Percentiles rank a stretch among this genome's conserved stretches.
These are phyloP conservation scores for Adrianichthys oophorus DNA, from an alignment of 2,797 vertebrate genomes.

Conservation along the genomic window DNA sequence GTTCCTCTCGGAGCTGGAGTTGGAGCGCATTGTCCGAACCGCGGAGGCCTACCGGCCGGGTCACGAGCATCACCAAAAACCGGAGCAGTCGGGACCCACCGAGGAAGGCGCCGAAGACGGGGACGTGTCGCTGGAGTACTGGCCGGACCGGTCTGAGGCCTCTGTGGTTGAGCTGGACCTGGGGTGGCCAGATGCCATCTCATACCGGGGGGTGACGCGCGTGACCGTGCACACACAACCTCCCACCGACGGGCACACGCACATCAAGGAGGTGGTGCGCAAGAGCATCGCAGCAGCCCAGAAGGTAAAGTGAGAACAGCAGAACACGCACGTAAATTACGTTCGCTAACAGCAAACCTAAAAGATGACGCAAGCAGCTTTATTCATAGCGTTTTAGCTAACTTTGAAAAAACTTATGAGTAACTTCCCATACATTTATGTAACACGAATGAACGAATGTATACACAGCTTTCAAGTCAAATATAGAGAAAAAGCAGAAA, in stretches of 20 bases:
- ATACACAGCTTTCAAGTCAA: too few species aligned
- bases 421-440: too few species aligned
- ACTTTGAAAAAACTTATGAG: too few species aligned
- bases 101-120: slow-evolving; percentile 63
- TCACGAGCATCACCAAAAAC: slow-evolving; percentile 69
- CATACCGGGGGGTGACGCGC: slow-evolving; percentile 92
- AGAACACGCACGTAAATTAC: neutral
- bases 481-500: too few species aligned
- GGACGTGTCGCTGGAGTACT: slow-evolving; percentile 89
- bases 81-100: slow-evolving; percentile 47
- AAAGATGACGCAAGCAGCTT: too few species aligned
- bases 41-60: slow-evolving; percentile 86
- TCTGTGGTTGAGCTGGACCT: slow-evolving; percentile 92
- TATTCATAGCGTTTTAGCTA: too few species aligned
- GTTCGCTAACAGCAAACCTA: neutral
- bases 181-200: slow-evolving; percentile 90
- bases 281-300: slow-evolving; percentile 91
- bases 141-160: slow-evolving; percentile 92
- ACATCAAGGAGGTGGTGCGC: slow-evolving; percentile 96
- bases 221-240: slow-evolving; percentile 95
- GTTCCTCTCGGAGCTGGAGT: slow-evolving; percentile 91
- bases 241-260: slow-evolving; percentile 85
- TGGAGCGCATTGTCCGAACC: slow-evolving; percentile 74
- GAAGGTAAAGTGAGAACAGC: slow-evolving; percentile 77
- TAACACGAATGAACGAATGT: too few species aligned